Evolutionary conservation across 2,797 vertebrate species (phyloP).

Genomic region (Linurgus olivaceus): DNA sequence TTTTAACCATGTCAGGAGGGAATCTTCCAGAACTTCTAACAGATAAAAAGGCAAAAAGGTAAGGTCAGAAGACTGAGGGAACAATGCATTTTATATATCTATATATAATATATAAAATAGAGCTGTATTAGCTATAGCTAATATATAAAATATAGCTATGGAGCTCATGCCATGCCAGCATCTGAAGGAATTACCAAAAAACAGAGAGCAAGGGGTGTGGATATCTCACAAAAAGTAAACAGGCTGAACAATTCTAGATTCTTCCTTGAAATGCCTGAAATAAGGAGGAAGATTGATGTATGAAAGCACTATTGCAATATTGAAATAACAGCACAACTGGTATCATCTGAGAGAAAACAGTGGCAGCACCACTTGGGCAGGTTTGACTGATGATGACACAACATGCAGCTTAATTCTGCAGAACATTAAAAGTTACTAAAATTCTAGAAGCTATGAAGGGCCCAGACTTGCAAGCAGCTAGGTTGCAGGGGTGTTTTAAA

Average conservation of each 20-base stretch:
- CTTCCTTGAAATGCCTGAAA: neutral
- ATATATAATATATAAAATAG: neutral
- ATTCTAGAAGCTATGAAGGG: neutral
- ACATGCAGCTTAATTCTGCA: neutral
- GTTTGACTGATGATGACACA: neutral
- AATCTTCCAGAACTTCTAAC: neutral
- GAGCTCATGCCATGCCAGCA: neutral
- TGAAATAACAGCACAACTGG: neutral
- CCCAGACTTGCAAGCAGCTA: neutral
- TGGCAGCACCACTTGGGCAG: neutral
- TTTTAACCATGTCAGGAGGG: neutral
- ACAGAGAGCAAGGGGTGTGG: neutral
- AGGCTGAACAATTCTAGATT: neutral
- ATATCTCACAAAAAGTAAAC: neutral
- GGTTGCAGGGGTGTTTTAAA: neutral
- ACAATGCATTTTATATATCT: neutral
- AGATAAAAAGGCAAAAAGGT: neutral
- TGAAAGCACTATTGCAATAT: neutral
- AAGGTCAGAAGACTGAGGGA: neutral
- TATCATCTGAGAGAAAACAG: neutral
- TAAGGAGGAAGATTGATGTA: neutral
- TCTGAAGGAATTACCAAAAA: neutral
- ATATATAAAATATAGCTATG: neutral
- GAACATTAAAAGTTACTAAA: neutral
- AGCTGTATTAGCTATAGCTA: neutral